These are phyloP conservation scores for Amiota mariae DNA, from an alignment of 2,888 invertebrate species.

Conservation along the genomic window DNA sequence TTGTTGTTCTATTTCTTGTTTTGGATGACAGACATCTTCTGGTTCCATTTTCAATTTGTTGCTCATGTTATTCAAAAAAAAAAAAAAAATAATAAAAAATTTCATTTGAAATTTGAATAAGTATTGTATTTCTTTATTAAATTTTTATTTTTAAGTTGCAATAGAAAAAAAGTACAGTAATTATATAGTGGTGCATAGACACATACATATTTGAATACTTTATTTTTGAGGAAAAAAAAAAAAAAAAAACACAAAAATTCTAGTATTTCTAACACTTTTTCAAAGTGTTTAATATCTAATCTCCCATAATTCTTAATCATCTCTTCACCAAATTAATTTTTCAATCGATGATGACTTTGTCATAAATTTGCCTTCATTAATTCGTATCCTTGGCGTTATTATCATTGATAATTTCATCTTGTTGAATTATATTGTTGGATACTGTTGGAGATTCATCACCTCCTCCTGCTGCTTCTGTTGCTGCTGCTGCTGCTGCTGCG, in stretches of 20 bases:
- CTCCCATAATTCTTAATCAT: neutral
- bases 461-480: neutral
- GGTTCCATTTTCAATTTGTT: neutral
- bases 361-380: neutral
- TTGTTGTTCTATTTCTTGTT: too few species aligned
- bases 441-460: neutral
- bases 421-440: neutral
- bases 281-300: too few species aligned
- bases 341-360: neutral
- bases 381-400: neutral
- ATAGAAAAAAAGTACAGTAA: neutral
- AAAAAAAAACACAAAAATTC: too few species aligned
- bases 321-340: neutral
- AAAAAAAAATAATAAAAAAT: neutral
- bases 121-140: neutral
- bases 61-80: neutral
- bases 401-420: neutral
- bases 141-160: neutral
- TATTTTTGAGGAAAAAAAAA: too few species aligned
- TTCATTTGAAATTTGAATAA: too few species aligned
- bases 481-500: neutral
- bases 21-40: too few species aligned
- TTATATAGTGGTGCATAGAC: neutral
- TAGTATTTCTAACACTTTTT: too few species aligned
- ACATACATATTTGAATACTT: too few species aligned